Conservation (phyloP, 2,888 invertebrate species). For the Parnassius orleans region DNA sequence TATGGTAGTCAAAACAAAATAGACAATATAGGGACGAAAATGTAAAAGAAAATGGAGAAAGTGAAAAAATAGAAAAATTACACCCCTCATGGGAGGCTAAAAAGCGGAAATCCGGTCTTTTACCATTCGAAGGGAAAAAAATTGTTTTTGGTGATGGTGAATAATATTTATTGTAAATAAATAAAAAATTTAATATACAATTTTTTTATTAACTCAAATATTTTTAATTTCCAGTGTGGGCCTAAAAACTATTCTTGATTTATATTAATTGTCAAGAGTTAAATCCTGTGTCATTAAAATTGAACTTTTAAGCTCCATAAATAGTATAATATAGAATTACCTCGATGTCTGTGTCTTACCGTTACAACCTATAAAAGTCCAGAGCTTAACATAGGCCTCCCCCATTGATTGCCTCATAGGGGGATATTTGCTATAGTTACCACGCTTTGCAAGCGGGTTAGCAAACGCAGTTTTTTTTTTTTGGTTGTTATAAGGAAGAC, state of each 20-base stretch:
- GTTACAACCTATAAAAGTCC: no score
- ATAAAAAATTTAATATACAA: background rate
- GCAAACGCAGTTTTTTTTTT: no score
- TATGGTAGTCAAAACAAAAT: background rate
- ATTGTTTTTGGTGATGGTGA: conserved; percentile 66
- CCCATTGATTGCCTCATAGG: no score
- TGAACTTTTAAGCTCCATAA: no score
- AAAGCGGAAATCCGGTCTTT: conserved; percentile 64
- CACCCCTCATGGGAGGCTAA: conserved; percentile 81
- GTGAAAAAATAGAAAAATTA: conserved; percentile 57
- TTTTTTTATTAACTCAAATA: background rate
- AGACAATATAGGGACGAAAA: conserved; percentile 14
- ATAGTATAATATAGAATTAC: no score
- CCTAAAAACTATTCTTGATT: background rate
- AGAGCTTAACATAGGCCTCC: no score
- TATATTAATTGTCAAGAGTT: background rate
- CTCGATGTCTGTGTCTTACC: no score
- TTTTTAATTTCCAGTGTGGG: background rate
- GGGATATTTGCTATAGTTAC: no score
- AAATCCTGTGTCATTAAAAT: no score
- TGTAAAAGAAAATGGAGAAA: conserved; percentile 29
- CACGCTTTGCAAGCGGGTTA: no score
- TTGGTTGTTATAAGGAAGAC: no score
- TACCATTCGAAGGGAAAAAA: conserved; percentile 74
- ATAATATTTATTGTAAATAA: conserved; percentile 23